Evolutionary conservation across 2,113 vertebrate species (phyloP).

Genomic region (Chinchilla lanigera): DNA sequence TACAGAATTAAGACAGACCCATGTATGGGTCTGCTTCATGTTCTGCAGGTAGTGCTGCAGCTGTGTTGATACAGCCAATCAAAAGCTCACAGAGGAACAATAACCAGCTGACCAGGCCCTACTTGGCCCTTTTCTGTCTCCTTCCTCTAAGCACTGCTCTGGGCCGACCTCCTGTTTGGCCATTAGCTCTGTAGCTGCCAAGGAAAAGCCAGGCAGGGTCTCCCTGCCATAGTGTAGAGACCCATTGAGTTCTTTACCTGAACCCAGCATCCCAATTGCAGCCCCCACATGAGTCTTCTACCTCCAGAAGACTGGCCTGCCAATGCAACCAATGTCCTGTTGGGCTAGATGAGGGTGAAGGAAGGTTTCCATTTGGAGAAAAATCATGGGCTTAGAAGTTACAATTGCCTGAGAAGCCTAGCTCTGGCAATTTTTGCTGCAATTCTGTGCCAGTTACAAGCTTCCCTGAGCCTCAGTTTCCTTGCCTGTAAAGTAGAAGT

Average conservation of each 20-base stretch:
- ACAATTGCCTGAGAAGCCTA: background rate
- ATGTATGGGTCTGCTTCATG: background rate
- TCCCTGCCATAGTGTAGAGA: background rate
- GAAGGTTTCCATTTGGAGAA: background rate
- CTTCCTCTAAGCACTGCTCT: background rate
- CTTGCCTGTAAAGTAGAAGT: background rate
- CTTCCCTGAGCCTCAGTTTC: background rate
- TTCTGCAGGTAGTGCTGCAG: background rate
- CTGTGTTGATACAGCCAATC: background rate
- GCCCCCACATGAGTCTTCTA: background rate
- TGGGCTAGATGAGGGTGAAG: background rate
- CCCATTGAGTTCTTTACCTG: background rate
- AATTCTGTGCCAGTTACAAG: background rate
- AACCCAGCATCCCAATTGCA: background rate
- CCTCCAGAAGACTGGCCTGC: background rate
- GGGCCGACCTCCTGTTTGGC: background rate
- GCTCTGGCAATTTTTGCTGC: background rate
- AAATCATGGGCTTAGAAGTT: background rate
- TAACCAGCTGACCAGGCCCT: background rate
- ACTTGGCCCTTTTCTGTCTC: background rate
- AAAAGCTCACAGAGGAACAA: background rate
- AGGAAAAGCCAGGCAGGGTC: background rate
- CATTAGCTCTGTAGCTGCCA: background rate
- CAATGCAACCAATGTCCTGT: background rate
- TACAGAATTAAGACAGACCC: background rate